phyloP scores from a whole-genome alignment of 2,113 vertebrate genomes.

The Scalopus aquaticus region DNA sequence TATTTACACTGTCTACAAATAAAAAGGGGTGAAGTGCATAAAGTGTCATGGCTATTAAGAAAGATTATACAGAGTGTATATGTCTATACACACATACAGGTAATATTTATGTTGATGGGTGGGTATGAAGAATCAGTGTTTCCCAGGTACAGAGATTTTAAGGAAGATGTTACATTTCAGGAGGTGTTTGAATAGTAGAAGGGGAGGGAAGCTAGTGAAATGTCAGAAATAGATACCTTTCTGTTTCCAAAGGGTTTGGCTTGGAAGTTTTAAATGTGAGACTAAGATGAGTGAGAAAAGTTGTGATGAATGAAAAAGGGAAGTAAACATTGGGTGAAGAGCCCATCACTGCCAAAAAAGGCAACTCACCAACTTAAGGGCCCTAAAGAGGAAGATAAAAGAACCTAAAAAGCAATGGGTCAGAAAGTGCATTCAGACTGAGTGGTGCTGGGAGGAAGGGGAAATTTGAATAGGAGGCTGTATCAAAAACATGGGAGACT shows the following conservation, averaged over 20 bases:
- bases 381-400: constrained; percentile 43
- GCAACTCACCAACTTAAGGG: background rate
- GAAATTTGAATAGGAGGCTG: background rate
- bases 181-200: background rate
- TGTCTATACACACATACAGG: background rate
- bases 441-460: background rate
- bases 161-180: constrained; percentile 1
- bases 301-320: constrained; percentile 22
- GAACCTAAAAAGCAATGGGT: constrained; percentile 30
- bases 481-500: constrained; percentile 4
- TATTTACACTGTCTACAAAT: constrained; percentile 8
- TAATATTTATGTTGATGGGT: background rate
- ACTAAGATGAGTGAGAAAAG: background rate
- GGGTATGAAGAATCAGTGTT: background rate
- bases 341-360: constrained; percentile 37
- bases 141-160: constrained; percentile 15
- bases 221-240: constrained; percentile 23
- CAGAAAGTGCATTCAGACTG: background rate
- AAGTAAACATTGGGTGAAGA: constrained; percentile 37
- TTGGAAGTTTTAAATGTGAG: constrained; percentile 18
- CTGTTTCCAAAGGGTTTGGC: background rate
- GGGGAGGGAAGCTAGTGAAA: background rate
- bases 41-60: background rate
- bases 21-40: background rate
- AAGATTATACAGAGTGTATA: background rate